These are phyloP conservation scores for Sympetrum striolatum DNA, from an alignment of 2,888 invertebrate genomes.

Conservation along the genomic window DNA sequence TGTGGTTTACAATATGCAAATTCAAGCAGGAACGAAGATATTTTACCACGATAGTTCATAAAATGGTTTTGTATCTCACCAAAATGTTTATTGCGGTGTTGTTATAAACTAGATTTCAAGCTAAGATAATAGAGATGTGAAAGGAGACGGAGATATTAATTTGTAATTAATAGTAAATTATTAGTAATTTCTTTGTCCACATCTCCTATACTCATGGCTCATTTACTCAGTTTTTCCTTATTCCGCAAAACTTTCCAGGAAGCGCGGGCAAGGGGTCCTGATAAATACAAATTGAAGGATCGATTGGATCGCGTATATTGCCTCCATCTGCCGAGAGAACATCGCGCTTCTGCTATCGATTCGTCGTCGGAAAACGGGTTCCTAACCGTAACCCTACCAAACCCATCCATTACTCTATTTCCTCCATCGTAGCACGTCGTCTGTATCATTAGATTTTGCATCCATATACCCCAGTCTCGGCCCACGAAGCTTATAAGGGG, in stretches of 20 bases:
- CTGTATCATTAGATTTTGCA: not conserved
- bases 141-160: no score
- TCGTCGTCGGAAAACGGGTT: not conserved
- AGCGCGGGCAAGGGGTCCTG: not conserved
- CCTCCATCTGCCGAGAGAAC: not conserved
- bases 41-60: not conserved
- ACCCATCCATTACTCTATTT: not conserved
- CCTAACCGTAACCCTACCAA: not conserved
- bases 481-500: not conserved
- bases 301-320: not conserved
- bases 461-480: not conserved
- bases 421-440: not conserved
- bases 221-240: not conserved
- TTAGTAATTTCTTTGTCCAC: no score
- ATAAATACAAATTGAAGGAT: not conserved
- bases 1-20: no score
- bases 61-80: no score
- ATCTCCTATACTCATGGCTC: no score
- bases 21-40: not conserved
- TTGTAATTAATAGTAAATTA: no score
- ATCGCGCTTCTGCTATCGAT: not conserved
- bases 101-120: no score
- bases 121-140: no score
- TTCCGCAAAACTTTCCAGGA: not conserved
- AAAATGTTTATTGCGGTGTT: no score